Evolutionary conservation across 37 sponge, comb jelly and placozoan species (phyloP).

Genomic region (Hexactinellida sp.): DNA sequence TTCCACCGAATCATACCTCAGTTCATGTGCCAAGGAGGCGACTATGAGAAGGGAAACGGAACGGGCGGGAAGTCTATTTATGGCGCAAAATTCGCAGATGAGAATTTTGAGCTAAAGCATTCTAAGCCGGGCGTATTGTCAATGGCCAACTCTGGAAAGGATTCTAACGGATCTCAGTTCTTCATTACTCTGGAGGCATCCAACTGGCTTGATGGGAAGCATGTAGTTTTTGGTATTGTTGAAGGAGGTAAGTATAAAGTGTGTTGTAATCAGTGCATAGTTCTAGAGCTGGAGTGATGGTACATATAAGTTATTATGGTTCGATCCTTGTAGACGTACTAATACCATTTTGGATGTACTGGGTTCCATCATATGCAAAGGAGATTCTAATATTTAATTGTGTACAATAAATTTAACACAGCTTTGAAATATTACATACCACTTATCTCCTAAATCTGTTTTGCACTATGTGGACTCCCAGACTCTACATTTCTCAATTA

Average conservation of each 20-base stretch:
- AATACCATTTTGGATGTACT: too few relatives aligned
- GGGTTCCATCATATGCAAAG: too few relatives aligned
- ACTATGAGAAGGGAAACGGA: conserved; percentile 72
- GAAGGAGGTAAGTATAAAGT: conserved; percentile 42
- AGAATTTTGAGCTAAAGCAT: conserved; percentile 91
- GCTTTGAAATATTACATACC: too few relatives aligned
- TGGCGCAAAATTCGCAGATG: conserved; percentile 84
- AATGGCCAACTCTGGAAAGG: conserved; percentile 87
- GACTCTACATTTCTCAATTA: too few relatives aligned
- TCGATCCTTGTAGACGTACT: too few relatives aligned
- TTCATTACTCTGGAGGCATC: conserved; percentile 68
- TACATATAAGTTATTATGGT: too few relatives aligned
- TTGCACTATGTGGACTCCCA: too few relatives aligned
- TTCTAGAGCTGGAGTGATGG: too few relatives aligned
- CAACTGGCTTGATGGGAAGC: conserved; percentile 88
- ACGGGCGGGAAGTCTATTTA: conserved; percentile 97
- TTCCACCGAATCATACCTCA: conserved; percentile 95
- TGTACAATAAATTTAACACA: too few relatives aligned
- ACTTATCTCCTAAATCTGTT: too few relatives aligned
- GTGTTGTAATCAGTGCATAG: too few relatives aligned
- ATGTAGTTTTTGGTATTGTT: conserved; percentile 96
- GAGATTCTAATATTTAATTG: too few relatives aligned
- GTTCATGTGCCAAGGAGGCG: conserved; percentile 93
- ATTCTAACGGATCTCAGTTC: conserved; percentile 89
- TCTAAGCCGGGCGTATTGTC: conserved; percentile 69